Evolutionary conservation across 2,888 invertebrate genomes (phyloP).

Genomic region (Sesamia inferens): DNA sequence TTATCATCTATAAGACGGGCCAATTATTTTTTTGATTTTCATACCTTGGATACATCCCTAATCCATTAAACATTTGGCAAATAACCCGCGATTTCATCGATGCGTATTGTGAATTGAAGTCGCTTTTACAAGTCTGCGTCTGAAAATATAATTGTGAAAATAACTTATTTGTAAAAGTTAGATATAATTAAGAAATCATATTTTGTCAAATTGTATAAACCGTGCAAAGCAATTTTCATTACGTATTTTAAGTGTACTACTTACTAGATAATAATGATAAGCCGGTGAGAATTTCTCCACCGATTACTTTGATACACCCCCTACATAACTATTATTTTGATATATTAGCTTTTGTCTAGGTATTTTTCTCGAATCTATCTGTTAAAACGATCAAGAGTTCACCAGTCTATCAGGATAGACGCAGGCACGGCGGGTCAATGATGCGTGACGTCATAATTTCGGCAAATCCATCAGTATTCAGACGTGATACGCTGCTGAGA

Average conservation of each 20-base stretch:
- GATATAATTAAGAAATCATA: background rate
- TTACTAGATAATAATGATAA: background rate
- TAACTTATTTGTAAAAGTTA: background rate
- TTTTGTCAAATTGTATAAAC: background rate
- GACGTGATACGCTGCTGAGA: slow-evolving; percentile 62
- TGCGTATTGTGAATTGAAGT: background rate
- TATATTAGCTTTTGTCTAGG: background rate
- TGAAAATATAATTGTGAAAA: background rate
- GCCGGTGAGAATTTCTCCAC: background rate
- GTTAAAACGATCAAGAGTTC: slow-evolving; percentile 30
- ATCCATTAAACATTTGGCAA: no score
- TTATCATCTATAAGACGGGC: no score
- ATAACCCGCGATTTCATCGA: background rate
- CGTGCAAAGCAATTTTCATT: no score
- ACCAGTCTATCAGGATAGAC: slow-evolving; percentile 61
- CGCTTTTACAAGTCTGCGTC: background rate
- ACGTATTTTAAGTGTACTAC: background rate
- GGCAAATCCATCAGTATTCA: slow-evolving; percentile 74
- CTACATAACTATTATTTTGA: background rate
- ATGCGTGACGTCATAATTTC: slow-evolving; percentile 82
- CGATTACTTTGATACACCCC: background rate
- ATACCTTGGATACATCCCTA: no score
- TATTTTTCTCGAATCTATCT: slow-evolving; percentile 11
- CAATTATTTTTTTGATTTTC: no score
- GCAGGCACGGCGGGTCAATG: slow-evolving; percentile 81